Evolutionary conservation across 2,888 invertebrate genomes (phyloP).

Genomic region (Drosophila anomelani): DNA sequence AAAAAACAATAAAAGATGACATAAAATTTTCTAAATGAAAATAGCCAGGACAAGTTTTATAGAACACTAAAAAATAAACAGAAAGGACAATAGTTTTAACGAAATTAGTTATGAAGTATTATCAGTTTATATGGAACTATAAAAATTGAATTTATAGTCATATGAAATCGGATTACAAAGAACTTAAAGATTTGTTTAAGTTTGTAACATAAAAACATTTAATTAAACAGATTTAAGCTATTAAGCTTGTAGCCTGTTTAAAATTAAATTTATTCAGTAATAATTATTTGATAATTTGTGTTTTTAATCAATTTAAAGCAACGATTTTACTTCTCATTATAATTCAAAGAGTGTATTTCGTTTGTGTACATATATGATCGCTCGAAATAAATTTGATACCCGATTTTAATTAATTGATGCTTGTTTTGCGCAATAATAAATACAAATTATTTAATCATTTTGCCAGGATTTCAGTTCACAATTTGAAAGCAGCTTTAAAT

Average conservation of each 20-base stretch:
- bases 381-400: neutral
- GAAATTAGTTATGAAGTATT: neutral
- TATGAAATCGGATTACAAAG: neutral
- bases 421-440: slow-evolving; percentile 2
- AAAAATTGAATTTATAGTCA: neutral
- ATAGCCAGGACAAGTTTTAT: neutral
- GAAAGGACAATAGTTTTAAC: neutral
- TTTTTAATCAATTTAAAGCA: neutral
- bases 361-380: neutral
- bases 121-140: neutral
- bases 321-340: too few relatives aligned
- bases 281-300: neutral
- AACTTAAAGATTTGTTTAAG: too few relatives aligned
- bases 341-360: neutral
- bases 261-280: neutral
- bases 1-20: slow-evolving; percentile 4
- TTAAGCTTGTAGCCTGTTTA: too few relatives aligned
- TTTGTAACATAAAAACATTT: too few relatives aligned
- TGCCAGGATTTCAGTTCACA: neutral
- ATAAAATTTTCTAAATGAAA: slow-evolving; percentile 6
- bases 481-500: neutral
- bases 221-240: too few relatives aligned
- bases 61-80: neutral
- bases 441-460: neutral
- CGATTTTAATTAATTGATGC: slow-evolving; percentile 8